Base-by-base conservation (phyloP, 1,140 invertebrate species). In the Eumeta japonica region DNA sequence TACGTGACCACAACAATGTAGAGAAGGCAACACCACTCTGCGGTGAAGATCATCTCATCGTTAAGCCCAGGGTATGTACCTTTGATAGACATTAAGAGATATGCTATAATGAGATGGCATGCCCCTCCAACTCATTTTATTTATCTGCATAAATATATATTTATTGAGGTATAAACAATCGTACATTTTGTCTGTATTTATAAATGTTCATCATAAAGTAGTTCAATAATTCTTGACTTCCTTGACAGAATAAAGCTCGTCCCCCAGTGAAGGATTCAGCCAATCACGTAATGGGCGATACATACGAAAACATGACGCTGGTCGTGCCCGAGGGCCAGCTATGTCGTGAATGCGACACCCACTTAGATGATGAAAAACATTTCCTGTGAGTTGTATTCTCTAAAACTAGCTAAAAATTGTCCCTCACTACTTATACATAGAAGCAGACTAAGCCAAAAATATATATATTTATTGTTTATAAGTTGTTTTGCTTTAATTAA, bases 311-410 rank as follows among this genome's bases (percentile, higher is more conserved):
- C 2, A 47, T 77, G 20, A 75, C 70, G 3, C 52, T 76, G 5
- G 52, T 72, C 18, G 72, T 83, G 48, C 73, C 77, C 3, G 79
- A 80, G 28, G 73, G 75, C 3, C 40, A 76, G 32, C 55, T 79
- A 3, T 88, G 86, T 52, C 79, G 84, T 35, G 86, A 88, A 58
- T 89, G 86, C 52, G 81, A 84, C 48, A 77, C 78, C n/a, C 77
- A 81, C 20, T 73, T 88, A 12, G 78, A 81, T 10, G 75, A 76
- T 42, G 67, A 81, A 11, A 76, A 82, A 45, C 85, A 88, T 70
- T 89, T 84, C 67, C 75, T 83, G 85, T 88, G 71, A 79, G 81
- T 41, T 33, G 20, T 39, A 14, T 40, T 38, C 33, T 38, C 29
- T 31, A 10, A 44, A 30, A 12, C 18, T 7, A 11, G 35, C 15